Conservation (phyloP, 35 echinoderm and acorn worm genomes). For the Heliocidaris erythrogramma region DNA sequence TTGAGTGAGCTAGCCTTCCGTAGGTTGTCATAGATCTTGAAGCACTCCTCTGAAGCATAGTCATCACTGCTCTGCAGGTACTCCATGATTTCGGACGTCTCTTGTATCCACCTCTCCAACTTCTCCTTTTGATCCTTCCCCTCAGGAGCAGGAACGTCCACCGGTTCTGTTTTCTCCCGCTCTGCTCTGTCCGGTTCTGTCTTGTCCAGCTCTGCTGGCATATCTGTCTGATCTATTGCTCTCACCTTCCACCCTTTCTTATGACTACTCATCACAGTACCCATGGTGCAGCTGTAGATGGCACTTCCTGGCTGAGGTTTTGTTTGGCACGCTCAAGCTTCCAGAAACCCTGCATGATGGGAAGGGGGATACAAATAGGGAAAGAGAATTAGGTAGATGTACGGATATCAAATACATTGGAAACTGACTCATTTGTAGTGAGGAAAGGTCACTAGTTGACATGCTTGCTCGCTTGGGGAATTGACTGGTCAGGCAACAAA, state of each 20-base stretch:
- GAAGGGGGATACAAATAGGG: neutral
- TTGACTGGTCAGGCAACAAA: neutral
- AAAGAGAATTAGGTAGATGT: neutral
- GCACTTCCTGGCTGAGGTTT: conserved; percentile 33
- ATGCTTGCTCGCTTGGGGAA: neutral
- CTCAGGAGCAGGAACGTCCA: neutral
- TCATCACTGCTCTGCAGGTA: conserved; percentile 47
- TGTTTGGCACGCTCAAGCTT: conserved; percentile 16
- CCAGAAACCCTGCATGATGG: conserved; percentile 8
- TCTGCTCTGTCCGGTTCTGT: neutral
- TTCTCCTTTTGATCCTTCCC: neutral
- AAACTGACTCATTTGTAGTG: conserved; percentile 20
- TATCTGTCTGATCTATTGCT: neutral
- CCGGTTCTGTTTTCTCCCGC: neutral
- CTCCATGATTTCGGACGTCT: neutral
- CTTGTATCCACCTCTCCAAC: conserved; percentile 13
- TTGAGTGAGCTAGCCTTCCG: conserved; percentile 11
- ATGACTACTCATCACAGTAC: conserved; percentile 38
- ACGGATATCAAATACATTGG: conserved; percentile 3
- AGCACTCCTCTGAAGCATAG: conserved; percentile 56
- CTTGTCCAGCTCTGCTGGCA: conserved; percentile 17
- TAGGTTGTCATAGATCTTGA: conserved; percentile 48
- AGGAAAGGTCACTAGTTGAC: conserved; percentile 1
- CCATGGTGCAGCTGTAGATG: conserved; percentile 42
- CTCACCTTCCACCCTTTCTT: conserved; percentile 43